A percentile compares a stretch with the other conserved stretches of the same genome.
These are phyloP conservation scores for Electrona antarctica DNA, from an alignment of 2,113 vertebrate species.

Conservation along the genomic window DNA sequence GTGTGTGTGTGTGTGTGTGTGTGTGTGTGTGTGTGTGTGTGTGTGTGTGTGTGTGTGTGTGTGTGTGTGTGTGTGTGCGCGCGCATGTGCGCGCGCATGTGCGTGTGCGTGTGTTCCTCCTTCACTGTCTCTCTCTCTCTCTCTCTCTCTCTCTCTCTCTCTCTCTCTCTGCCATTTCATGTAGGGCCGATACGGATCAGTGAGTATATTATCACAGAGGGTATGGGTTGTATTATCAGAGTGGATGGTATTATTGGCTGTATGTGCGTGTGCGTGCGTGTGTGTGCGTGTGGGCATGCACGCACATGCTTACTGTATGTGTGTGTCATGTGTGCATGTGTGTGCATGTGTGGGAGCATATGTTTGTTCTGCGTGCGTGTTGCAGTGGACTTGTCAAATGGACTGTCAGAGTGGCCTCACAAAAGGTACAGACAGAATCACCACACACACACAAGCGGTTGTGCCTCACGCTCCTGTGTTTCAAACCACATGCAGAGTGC, in stretches of 20 bases:
- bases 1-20: neutral
- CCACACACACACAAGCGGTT: too few relatives aligned
- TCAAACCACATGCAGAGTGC: too few relatives aligned
- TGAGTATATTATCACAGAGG: neutral
- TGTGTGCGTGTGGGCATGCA: neutral
- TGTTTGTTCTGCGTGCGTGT: too few relatives aligned
- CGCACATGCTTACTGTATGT: neutral
- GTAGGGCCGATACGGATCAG: neutral
- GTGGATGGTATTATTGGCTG: too few relatives aligned
- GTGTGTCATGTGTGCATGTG: too few relatives aligned
- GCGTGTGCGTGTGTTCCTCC: too few relatives aligned
- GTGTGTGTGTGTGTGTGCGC: slow-evolving; percentile 81
- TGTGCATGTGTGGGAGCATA: too few relatives aligned
- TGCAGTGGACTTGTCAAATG: too few relatives aligned
- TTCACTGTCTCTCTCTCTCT: neutral
- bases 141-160: neutral
- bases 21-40: neutral
- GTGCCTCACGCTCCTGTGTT: too few relatives aligned
- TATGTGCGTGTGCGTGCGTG: neutral
- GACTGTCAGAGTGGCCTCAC: too few relatives aligned
- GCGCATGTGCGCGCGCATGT: neutral
- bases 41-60: slow-evolving; percentile 39
- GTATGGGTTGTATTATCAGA: neutral
- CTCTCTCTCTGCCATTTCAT: too few relatives aligned
- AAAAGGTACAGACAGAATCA: too few relatives aligned